These are phyloP conservation scores for Peromyscus aztecus DNA, from an alignment of 2,797 vertebrate genomes.

Conservation along the genomic window DNA sequence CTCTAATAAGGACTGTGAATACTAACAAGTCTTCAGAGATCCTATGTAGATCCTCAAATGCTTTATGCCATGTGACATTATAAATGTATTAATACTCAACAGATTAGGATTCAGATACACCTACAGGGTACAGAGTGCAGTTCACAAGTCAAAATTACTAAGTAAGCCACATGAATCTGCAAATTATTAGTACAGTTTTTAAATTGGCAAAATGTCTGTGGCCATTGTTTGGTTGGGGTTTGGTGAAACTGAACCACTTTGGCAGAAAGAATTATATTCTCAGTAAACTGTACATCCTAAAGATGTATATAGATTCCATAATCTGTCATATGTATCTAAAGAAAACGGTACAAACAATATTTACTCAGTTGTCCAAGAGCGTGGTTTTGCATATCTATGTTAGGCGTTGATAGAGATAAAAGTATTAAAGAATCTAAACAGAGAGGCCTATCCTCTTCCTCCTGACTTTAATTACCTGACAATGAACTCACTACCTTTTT, in stretches of 20 bases:
- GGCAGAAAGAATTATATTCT: neutral
- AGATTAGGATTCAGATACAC: neutral
- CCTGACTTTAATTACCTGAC: conserved; percentile 15
- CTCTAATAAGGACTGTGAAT: neutral
- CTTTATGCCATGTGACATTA: neutral
- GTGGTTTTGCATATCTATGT: neutral
- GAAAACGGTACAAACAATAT: neutral
- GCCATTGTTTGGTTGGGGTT: fast-evolving
- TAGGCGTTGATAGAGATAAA: neutral
- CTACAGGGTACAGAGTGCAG: neutral
- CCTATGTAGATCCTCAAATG: neutral
- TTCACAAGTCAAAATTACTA: neutral
- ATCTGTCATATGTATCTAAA: neutral
- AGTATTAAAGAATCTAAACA: neutral
- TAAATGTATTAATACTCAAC: neutral
- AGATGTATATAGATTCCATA: neutral
- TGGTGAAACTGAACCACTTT: neutral
- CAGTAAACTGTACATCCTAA: neutral
- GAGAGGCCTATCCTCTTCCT: neutral
- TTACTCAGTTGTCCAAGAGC: neutral
- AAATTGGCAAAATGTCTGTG: neutral
- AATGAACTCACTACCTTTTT: neutral
- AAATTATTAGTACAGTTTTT: neutral
- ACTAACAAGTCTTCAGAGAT: neutral
- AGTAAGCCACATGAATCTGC: neutral